phyloP scores from a whole-genome alignment of 2,797 vertebrate species.

The Pipistrellus pygmaeus region DNA sequence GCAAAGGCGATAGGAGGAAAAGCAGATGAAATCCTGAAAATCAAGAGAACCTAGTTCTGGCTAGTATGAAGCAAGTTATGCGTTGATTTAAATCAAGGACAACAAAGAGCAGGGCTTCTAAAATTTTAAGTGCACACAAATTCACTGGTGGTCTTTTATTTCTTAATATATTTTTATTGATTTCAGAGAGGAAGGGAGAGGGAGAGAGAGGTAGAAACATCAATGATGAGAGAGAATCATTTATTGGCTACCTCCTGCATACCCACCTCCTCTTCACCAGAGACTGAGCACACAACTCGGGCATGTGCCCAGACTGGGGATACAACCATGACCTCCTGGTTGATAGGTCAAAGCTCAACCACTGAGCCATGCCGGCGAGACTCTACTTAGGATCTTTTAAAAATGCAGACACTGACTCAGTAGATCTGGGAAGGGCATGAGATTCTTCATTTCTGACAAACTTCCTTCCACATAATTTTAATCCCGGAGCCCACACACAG shows the following conservation, averaged over 20 bases:
- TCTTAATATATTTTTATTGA: no score
- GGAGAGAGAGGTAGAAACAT: no score
- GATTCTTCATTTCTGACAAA: slow-evolving; percentile 16
- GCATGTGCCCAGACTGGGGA: no score
- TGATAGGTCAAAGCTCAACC: no score
- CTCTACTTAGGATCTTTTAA: not conserved
- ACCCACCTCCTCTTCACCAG: no score
- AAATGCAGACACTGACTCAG: not conserved
- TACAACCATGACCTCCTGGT: no score
- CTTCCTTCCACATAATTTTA: not conserved
- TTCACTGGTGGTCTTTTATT: not conserved
- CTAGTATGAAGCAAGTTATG: not conserved
- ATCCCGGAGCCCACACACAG: not conserved
- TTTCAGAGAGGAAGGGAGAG: no score
- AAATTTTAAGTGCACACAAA: not conserved
- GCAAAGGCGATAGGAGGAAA: not conserved
- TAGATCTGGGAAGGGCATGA: not conserved
- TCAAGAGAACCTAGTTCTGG: not conserved
- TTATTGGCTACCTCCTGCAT: no score
- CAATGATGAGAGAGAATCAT: no score
- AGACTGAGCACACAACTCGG: no score
- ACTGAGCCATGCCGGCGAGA: no score
- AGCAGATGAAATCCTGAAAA: not conserved
- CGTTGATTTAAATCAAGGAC: slow-evolving; percentile 14
- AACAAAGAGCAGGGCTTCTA: not conserved